A percentile compares a stretch with the other conserved stretches of the same genome.
phyloP scores from a whole-genome alignment of 2,888 invertebrate genomes.

The Zootermopsis nevadensis region DNA sequence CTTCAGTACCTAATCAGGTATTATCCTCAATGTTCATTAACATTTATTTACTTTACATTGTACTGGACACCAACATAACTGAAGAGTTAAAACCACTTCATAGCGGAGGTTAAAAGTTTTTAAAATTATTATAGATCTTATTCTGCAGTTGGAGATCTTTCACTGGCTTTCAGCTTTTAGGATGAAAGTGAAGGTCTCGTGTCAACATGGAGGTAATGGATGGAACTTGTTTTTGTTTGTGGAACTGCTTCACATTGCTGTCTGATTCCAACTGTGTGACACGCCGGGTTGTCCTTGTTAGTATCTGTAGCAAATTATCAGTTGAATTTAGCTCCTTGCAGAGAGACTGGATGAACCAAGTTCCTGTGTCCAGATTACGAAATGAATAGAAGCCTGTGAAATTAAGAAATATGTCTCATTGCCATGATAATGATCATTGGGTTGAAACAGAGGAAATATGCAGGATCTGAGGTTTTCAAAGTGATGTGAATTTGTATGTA shows the following conservation, averaged over 20 bases:
- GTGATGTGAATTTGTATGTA: no score
- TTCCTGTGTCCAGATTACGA: conserved; percentile 73
- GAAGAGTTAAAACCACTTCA: no score
- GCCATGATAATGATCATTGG: no score
- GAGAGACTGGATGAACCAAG: conserved; percentile 79
- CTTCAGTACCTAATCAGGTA: no score
- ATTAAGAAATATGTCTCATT: background rate
- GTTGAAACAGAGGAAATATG: no score
- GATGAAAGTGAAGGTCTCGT: conserved; percentile 66
- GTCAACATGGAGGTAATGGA: conserved; percentile 75
- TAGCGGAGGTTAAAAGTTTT: no score
- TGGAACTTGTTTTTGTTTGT: conserved; percentile 76
- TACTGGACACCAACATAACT: no score
- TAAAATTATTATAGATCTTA: no score
- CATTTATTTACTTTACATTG: no score
- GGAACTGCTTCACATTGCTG: conserved; percentile 64
- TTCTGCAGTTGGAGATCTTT: no score
- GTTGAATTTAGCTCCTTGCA: conserved; percentile 68
- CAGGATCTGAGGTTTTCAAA: no score
- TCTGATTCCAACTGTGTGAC: conserved; percentile 74
- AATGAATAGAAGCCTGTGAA: conserved; percentile 74
- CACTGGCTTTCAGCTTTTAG: conserved; percentile 28
- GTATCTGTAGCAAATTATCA: conserved; percentile 71
- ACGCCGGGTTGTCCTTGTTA: conserved; percentile 71
- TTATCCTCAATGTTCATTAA: no score